Evolutionary conservation across 2,113 vertebrate genomes (phyloP).

Genomic region (Colossoma macropomum): DNA sequence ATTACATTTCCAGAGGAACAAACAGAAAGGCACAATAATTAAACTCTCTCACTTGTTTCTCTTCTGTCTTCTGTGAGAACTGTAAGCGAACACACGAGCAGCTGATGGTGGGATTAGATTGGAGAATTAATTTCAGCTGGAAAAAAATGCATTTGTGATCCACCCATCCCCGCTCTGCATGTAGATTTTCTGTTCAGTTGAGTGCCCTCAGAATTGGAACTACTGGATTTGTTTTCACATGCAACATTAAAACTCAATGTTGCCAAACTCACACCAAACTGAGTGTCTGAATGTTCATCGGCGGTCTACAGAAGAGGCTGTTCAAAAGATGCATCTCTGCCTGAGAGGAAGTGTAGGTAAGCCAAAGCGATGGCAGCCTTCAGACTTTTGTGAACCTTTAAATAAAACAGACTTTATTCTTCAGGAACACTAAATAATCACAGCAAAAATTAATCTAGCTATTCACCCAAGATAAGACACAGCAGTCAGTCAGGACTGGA

Average conservation of each 20-base stretch:
- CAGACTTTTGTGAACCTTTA: too few species aligned
- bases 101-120: constrained; percentile 42
- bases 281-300: too few species aligned
- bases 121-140: constrained; percentile 25
- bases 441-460: too few species aligned
- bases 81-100: constrained; percentile 36
- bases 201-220: constrained; percentile 29
- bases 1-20: constrained; percentile 53
- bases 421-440: too few species aligned
- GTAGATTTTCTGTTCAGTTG: constrained; percentile 36
- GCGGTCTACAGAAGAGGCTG: too few species aligned
- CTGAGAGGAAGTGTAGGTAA: too few species aligned
- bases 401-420: too few species aligned
- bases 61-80: constrained; percentile 17
- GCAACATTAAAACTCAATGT: constrained; percentile 21
- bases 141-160: constrained; percentile 37
- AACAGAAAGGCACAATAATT: constrained; percentile 49
- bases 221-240: constrained; percentile 16
- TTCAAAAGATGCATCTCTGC: too few species aligned
- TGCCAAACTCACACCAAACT: too few species aligned
- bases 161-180: constrained; percentile 34
- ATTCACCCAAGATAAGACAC: neutral
- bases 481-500: neutral
- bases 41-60: constrained; percentile 46
- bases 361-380: too few species aligned